These are phyloP conservation scores for Pachycephus smyrnensis DNA, from an alignment of 2,888 invertebrate genomes.

Conservation along the genomic window DNA sequence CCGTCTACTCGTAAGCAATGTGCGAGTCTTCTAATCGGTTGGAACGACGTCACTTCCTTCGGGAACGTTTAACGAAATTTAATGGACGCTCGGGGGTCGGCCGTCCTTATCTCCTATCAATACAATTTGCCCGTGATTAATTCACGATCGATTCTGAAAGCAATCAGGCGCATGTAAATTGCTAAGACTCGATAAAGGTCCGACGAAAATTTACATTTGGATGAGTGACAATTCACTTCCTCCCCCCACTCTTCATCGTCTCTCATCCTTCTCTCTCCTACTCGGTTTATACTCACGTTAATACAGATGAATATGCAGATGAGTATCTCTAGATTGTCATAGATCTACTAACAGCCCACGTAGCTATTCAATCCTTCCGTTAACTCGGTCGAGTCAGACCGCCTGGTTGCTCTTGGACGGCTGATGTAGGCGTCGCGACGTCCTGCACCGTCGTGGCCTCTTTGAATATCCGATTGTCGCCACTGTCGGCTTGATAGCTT, in stretches of 20 bases:
- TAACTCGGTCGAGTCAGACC: not conserved
- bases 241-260: no score
- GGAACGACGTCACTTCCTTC: not conserved
- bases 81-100: not conserved
- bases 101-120: not conserved
- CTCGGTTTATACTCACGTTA: not conserved
- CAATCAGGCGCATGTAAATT: not conserved
- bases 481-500: not conserved
- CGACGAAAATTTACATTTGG: not conserved
- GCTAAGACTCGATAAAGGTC: not conserved
- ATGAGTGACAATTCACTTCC: not conserved
- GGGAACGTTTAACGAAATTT: not conserved
- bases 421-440: not conserved
- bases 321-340: not conserved
- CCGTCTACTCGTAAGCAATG: slow-evolving; percentile 43
- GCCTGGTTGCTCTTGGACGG: not conserved
- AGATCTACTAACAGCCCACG: not conserved
- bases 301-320: not conserved
- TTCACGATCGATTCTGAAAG: not conserved
- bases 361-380: not conserved
- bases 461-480: not conserved
- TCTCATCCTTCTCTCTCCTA: not conserved
- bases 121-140: not conserved
- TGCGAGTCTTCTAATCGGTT: not conserved
- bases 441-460: no score